phyloP scores from a whole-genome alignment of 92 coral and sea anemone genomes.

The Umimayanthus kanabou region DNA sequence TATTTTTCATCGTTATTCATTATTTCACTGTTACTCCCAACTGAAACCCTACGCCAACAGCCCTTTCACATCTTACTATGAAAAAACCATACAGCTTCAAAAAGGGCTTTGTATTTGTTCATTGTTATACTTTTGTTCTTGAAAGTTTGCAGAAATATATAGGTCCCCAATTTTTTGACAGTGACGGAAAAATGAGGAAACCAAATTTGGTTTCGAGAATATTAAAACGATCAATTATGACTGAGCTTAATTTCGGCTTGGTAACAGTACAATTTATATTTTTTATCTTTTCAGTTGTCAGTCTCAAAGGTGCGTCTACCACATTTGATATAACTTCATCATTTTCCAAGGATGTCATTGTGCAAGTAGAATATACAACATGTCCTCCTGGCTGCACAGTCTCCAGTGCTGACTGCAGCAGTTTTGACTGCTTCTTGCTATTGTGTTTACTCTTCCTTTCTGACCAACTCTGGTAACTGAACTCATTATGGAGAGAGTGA shows the following conservation, averaged over 20 bases:
- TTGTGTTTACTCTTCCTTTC: slow-evolving; percentile 32
- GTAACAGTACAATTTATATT: slow-evolving; percentile 16
- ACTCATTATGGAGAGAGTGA: slow-evolving; percentile 46
- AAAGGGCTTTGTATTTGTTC: not conserved
- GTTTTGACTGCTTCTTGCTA: slow-evolving; percentile 47
- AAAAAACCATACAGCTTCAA: not conserved
- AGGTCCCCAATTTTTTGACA: slow-evolving; percentile 65
- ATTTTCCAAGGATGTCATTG: slow-evolving; percentile 63
- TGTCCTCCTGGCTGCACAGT: slow-evolving; percentile 51
- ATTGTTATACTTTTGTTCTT: not conserved
- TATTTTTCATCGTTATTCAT: too few relatives aligned
- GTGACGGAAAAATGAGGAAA: slow-evolving; percentile 58
- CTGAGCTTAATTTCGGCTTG: slow-evolving; percentile 26
- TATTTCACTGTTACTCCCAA: too few relatives aligned
- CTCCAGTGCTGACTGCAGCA: slow-evolving; percentile 56
- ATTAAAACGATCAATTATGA: slow-evolving; percentile 41
- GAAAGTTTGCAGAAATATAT: slow-evolving; percentile 62
- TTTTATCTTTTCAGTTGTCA: not conserved
- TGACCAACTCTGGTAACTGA: slow-evolving; percentile 58
- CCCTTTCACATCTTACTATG: too few relatives aligned
- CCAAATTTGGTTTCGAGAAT: slow-evolving; percentile 48
- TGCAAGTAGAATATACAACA: slow-evolving; percentile 68
- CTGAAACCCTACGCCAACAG: too few relatives aligned
- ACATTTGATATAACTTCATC: slow-evolving; percentile 56
- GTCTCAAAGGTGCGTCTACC: slow-evolving; percentile 22